These are phyloP conservation scores for Drosophila subsilvestris DNA, from an alignment of 2,888 invertebrate species.

Conservation along the genomic window DNA sequence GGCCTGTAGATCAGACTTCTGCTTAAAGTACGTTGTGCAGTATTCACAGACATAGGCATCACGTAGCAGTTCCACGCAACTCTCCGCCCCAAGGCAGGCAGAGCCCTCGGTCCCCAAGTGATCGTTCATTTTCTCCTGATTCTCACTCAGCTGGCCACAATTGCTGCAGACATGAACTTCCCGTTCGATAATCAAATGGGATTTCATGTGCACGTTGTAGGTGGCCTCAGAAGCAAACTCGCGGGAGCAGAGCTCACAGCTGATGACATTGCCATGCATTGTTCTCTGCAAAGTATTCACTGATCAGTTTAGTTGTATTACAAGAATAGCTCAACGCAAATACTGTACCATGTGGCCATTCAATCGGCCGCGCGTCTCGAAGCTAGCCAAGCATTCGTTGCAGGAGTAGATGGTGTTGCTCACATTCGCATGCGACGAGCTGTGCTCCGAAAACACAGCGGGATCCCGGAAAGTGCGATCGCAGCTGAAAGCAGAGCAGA, in stretches of 20 bases:
- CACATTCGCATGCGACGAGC: slow-evolving; percentile 58
- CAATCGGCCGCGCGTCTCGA: slow-evolving; percentile 67
- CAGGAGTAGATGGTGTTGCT: slow-evolving; percentile 55
- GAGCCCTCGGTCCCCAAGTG: slow-evolving; percentile 38
- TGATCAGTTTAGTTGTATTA: background rate
- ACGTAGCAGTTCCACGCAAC: slow-evolving; percentile 54
- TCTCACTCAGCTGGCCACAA: slow-evolving; percentile 77
- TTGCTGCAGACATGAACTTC: slow-evolving; percentile 68
- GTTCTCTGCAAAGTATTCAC: slow-evolving; percentile 42
- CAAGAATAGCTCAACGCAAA: background rate
- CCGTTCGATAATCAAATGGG: slow-evolving; percentile 71
- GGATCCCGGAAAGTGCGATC: slow-evolving; percentile 74
- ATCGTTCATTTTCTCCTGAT: slow-evolving; percentile 45
- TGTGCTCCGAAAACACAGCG: slow-evolving; percentile 68
- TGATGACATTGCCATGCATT: slow-evolving; percentile 55
- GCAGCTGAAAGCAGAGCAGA: slow-evolving; percentile 64
- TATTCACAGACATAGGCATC: slow-evolving; percentile 80
- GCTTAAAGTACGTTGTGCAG: slow-evolving; percentile 77
- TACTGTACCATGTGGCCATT: slow-evolving; percentile 69
- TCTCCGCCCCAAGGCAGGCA: slow-evolving; percentile 45
- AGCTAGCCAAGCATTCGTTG: slow-evolving; percentile 50
- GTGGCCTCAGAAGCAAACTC: slow-evolving; percentile 67
- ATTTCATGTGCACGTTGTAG: slow-evolving; percentile 73
- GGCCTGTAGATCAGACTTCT: slow-evolving; percentile 58
- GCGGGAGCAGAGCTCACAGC: slow-evolving; percentile 76